These are phyloP conservation scores for Macrosteles quadrilineatus DNA, from an alignment of 1,140 invertebrate genomes.

Conservation along the genomic window DNA sequence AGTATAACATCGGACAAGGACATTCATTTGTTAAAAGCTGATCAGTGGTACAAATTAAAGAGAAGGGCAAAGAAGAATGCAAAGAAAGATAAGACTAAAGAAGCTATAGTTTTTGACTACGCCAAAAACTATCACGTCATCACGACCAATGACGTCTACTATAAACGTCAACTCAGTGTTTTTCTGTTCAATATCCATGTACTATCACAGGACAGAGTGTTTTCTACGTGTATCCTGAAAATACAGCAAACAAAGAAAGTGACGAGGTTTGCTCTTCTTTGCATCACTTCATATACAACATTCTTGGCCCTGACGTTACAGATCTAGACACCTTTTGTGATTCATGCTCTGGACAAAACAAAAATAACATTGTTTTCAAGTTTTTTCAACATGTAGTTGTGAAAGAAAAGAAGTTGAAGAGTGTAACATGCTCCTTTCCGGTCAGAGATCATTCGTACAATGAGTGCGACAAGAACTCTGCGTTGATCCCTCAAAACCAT, in stretches of 20 bases:
- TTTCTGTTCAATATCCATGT: constrained; percentile 30
- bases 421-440: constrained; percentile 18
- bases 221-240: constrained; percentile 26
- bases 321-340: constrained; percentile 24
- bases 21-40: constrained; percentile 30
- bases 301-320: constrained; percentile 5
- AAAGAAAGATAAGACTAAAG: constrained; percentile 19
- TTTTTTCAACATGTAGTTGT: constrained; percentile 28
- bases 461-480: constrained; percentile 30
- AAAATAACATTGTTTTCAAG: constrained; percentile 23
- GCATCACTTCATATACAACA: constrained; percentile 22
- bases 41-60: constrained; percentile 33
- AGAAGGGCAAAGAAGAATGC: background rate
- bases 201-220: background rate
- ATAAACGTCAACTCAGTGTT: constrained; percentile 29
- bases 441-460: constrained; percentile 27
- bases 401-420: constrained; percentile 19
- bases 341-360: constrained; percentile 30
- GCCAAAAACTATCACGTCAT: constrained; percentile 35
- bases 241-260: constrained; percentile 7
- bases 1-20: constrained; percentile 18
- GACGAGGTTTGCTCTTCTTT: constrained; percentile 32
- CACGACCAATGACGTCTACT: constrained; percentile 34
- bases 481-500: constrained; percentile 5
- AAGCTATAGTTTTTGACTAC: constrained; percentile 35